These are phyloP conservation scores for Rattus rattus DNA, from an alignment of 2,113 vertebrate genomes.

Conservation along the genomic window DNA sequence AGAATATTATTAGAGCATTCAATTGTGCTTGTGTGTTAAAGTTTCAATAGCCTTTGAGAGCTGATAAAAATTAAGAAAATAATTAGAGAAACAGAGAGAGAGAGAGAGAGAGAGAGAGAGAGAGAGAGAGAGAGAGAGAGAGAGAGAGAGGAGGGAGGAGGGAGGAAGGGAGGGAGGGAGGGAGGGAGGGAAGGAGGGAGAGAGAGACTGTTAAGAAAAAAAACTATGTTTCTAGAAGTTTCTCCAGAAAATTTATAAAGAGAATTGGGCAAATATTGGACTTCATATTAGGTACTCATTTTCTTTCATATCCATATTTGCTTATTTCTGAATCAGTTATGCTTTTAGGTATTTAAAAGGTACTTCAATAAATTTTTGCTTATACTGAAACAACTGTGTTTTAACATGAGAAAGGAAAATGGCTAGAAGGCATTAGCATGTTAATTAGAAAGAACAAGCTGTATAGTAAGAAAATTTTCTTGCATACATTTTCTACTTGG, in stretches of 20 bases:
- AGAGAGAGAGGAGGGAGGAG: no score
- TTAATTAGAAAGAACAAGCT: neutral
- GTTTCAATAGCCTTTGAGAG: neutral
- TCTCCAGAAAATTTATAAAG: neutral
- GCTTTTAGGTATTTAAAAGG: neutral
- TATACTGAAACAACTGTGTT: neutral
- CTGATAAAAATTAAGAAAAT: neutral
- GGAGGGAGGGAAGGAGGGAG: no score
- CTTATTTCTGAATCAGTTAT: neutral
- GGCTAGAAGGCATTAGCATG: neutral
- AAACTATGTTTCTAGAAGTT: neutral
- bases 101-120: no score
- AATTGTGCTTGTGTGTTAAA: neutral
- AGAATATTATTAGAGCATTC: neutral
- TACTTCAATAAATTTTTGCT: neutral
- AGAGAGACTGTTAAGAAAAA: neutral
- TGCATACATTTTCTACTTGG: neutral
- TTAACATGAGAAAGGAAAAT: neutral
- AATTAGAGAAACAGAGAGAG: neutral
- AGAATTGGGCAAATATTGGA: neutral
- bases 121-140: no score
- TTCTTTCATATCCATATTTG: slow-evolving; percentile 50
- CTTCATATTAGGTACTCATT: neutral
- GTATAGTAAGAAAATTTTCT: neutral
- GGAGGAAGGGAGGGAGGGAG: no score